phyloP scores from a whole-genome alignment of 2,797 vertebrate genomes.

The Thunnus albacares region DNA sequence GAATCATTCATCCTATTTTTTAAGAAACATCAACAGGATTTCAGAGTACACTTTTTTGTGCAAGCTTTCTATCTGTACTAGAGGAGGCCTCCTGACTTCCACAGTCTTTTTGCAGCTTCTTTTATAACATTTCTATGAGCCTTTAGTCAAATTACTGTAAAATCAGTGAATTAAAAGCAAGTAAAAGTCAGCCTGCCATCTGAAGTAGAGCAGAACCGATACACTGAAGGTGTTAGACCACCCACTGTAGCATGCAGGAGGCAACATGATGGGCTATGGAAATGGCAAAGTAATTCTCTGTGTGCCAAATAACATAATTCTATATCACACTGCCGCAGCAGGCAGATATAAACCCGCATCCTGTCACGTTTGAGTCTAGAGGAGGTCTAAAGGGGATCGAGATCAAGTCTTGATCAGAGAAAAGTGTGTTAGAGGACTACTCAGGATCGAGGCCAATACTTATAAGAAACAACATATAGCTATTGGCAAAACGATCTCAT shows the following conservation, averaged over 20 bases:
- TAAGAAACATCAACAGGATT: too few species aligned
- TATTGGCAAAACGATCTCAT: background rate
- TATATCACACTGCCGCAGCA: background rate
- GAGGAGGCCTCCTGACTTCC: background rate
- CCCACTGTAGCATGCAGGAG: conserved; percentile 36
- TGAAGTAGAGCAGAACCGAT: conserved; percentile 57
- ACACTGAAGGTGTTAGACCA: conserved; percentile 44
- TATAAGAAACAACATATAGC: background rate
- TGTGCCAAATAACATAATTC: conserved; percentile 34
- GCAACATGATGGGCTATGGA: conserved; percentile 2
- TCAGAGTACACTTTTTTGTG: too few species aligned
- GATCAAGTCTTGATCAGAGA: background rate
- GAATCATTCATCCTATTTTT: too few species aligned
- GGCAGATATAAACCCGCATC: conserved; percentile 4
- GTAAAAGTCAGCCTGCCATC: conserved; percentile 29
- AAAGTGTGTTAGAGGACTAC: background rate
- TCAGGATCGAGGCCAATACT: background rate
- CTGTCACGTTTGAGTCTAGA: background rate
- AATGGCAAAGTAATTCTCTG: conserved; percentile 45
- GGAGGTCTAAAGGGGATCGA: background rate
- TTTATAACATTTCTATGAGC: conserved; percentile 14
- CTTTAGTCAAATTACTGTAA: conserved; percentile 29
- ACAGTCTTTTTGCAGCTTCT: background rate
- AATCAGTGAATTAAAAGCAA: conserved; percentile 35
- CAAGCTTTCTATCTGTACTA: background rate